Evolutionary conservation across 37 sponge, comb jelly and placozoan genomes (phyloP), one percentile per base, ranked within the genome.

Genomic region (Crambe crambe): DNA sequence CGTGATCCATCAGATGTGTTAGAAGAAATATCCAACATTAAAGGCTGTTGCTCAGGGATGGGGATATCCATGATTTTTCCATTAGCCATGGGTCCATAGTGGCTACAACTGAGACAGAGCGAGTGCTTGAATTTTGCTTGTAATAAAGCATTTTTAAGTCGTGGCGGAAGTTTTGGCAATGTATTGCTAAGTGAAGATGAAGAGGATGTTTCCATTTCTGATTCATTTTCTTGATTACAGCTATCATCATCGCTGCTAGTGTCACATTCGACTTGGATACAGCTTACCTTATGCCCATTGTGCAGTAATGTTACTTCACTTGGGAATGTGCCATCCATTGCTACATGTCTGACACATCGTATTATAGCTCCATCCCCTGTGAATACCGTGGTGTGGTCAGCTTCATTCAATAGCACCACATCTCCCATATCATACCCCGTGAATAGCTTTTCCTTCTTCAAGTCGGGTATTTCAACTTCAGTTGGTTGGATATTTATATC

Each of bases 51-150:
- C 22, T 56, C 56, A 38, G n/a, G 58, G 3, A 20, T 40, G 30
- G 90, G 90, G 34, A 80, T 18, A 22, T 47, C 70, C 0, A 86
- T 77, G 1, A 85, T 63, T 1, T 64, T 51, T 32, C 91, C 87
- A 66, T 92, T 83, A 9, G 81, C 92, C 4, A 68, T 51, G 41
- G 89, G 85, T 26, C 92, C 92, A 92, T 70, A 92, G 44, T 77
- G 80, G 44, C 89, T 92, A 54, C 71, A 25, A 42, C 79, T 73
- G 0, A 92, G 2, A 15, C 27, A 38, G 5, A 92, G 35, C 30
- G 73, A 36, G 21, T 87, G 71, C 22, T 69, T 75, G 37, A 87
- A 63, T 0, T 58, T 51, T 31, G 89, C 92, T 23, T 64, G 31
- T 12, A 92, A 34, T 9, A 64, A 27, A 29, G 66, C 69, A 18